These are phyloP conservation scores for Nomada fucata DNA, from an alignment of 2,888 invertebrate species.

Conservation along the genomic window DNA sequence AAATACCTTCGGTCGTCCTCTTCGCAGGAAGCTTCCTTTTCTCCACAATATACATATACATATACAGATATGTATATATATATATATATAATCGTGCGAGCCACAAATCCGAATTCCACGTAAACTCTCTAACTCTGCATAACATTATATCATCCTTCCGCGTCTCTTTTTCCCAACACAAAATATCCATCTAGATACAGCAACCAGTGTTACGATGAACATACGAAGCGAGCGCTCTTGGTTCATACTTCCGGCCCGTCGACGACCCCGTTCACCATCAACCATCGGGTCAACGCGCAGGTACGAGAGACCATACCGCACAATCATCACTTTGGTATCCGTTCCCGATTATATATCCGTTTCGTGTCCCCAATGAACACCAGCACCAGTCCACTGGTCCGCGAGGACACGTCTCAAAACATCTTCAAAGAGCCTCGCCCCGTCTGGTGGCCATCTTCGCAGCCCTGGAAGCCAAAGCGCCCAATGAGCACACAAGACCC, in stretches of 20 bases:
- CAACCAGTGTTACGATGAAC: not conserved
- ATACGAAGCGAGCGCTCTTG: not conserved
- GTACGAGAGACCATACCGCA: not conserved
- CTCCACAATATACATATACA: not conserved
- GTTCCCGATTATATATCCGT: not conserved
- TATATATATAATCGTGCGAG: not conserved
- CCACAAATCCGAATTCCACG: constrained; percentile 3
- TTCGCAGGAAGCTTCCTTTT: not conserved
- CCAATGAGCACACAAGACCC: constrained; percentile 84
- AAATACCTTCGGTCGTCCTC: not conserved
- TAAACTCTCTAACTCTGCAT: not conserved
- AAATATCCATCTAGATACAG: not conserved
- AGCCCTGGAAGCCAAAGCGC: constrained; percentile 83
- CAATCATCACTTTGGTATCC: not conserved
- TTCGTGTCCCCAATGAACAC: constrained; percentile 6
- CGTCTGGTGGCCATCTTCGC: constrained; percentile 81
- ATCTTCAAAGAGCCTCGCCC: constrained; percentile 77
- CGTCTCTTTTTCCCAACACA: not conserved
- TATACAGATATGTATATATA: not conserved
- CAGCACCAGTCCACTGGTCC: constrained; percentile 36
- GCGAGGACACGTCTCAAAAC: constrained; percentile 7
- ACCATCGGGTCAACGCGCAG: too few species aligned
- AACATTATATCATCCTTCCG: not conserved
- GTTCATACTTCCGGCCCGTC: constrained; percentile 1
- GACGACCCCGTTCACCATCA: not conserved